Conservation (phyloP, 2,113 vertebrate genomes). For the Nanorana parkeri region DNA sequence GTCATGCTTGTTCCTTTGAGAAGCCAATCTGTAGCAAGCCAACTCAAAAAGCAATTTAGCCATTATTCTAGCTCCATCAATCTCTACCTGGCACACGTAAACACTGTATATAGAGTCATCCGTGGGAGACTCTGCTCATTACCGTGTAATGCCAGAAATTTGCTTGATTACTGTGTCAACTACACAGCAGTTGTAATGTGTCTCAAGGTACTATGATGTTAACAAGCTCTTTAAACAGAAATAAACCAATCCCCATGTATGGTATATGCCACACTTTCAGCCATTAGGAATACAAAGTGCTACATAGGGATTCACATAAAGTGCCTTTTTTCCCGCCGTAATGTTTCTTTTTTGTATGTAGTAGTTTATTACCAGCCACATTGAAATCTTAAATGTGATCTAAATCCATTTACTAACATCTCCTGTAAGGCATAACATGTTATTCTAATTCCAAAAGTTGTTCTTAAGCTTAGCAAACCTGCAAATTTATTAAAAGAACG, state of each 20-base stretch:
- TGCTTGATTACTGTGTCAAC: constrained; percentile 3
- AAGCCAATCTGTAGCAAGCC: too few species aligned
- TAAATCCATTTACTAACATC: too few species aligned
- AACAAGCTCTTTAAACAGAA: neutral
- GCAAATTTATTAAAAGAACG: too few species aligned
- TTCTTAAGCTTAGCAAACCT: too few species aligned
- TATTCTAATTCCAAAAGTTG: too few species aligned
- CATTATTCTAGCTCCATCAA: neutral
- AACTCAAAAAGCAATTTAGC: neutral
- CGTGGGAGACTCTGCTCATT: constrained; percentile 3
- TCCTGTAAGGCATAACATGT: too few species aligned
- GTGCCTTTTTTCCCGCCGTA: neutral
- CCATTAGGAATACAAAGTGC: neutral
- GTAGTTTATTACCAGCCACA: neutral
- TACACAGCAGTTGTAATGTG: constrained; percentile 1
- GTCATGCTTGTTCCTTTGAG: too few species aligned
- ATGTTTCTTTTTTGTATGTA: neutral
- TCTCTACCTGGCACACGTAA: constrained; percentile 11
- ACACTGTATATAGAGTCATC: neutral
- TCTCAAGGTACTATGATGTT: constrained; percentile 7
- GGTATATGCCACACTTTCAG: neutral
- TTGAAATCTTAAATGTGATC: too few species aligned
- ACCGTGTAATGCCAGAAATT: neutral
- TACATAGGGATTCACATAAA: neutral
- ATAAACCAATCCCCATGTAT: neutral